Base-by-base conservation (phyloP, 2,888 invertebrate genomes). In the Pristionchus japonicus region DNA sequence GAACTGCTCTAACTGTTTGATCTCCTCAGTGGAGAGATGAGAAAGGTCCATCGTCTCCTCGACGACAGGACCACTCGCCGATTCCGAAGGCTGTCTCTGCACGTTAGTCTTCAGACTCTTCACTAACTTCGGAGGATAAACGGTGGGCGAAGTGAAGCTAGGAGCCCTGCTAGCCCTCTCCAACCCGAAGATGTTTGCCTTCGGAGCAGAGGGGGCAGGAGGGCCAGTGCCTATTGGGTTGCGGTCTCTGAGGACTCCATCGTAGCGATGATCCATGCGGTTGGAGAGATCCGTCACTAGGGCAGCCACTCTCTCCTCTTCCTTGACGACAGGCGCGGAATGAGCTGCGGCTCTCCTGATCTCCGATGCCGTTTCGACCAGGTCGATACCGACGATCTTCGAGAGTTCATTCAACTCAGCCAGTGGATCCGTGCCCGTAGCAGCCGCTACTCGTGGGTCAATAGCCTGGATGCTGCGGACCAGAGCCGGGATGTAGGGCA, bases 401-500 rank as follows among this genome's bases (percentile, higher is more conserved):
- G 87, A 87, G 23, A 87, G 37, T 40, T 87, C 87, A 31, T 87
- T 87, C 37, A 87, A 80, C 40, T 87, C 87, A 11, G 77, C 77
- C 1, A 87, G 47, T 0, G 87, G 87, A 57, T 87, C 84, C 13
- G 74, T 82, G 77, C 85, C 88, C 17, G 88, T 88, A 11, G 83
- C 88, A 0, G 74, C 47, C 34, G 88, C 74, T 6, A 84, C 67
- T 17, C 88, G 85, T 0, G 92, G 89, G 88, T 92, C 92, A 6
- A 91, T 83, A 0, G 91, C 87, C 31, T 91, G 90, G 11, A 92
- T 86, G 1, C 91, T 89, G 57, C 91, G 87, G 15, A 92, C 91
- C 3, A 92, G 89, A 6, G 90, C 89, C 15, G 92, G 92, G 40
- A 92, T 91, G 43, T 91, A 90, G 3, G 92, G 92, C 11, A 92